Percentiles rank a stretch among this genome's conserved stretches.
Conservation (phyloP, 2,797 vertebrate genomes). For the Amniataba percoides region DNA sequence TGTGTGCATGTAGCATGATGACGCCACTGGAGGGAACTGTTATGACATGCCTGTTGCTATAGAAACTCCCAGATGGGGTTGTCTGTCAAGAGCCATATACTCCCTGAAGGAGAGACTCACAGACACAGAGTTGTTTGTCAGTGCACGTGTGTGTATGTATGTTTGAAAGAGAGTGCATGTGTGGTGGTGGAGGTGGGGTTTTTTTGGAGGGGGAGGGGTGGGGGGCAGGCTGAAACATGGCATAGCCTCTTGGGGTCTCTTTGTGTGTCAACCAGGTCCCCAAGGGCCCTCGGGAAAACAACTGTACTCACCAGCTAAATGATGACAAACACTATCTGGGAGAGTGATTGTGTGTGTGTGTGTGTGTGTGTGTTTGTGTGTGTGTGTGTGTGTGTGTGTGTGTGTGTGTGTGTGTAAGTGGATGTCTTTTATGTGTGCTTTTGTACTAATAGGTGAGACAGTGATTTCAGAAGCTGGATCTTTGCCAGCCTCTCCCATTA, state of each 20-base stretch:
- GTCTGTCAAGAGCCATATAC: slow-evolving; percentile 57
- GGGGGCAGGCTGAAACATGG: slow-evolving; percentile 70
- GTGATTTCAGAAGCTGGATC: slow-evolving; percentile 7
- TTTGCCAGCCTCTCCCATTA: not conserved
- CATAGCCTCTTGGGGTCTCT: slow-evolving; percentile 45
- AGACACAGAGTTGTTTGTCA: slow-evolving; percentile 54
- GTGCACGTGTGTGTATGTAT: slow-evolving; percentile 22
- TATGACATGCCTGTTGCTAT: slow-evolving; percentile 79
- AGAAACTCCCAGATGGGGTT: slow-evolving; percentile 58
- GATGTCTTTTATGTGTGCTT: slow-evolving; percentile 2
- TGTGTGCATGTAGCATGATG: slow-evolving; percentile 36
- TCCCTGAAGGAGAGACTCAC: slow-evolving; percentile 45
- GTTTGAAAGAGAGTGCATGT: too few species aligned
- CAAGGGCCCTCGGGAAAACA: slow-evolving; percentile 67
- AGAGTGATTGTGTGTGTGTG: slow-evolving; percentile 9
- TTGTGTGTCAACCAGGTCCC: slow-evolving; percentile 64
- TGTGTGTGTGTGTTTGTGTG: slow-evolving; percentile 14
- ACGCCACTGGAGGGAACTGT: slow-evolving; percentile 62
- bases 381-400: slow-evolving; percentile 13
- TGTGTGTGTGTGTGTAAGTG: slow-evolving; percentile 16
- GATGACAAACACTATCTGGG: slow-evolving; percentile 66
- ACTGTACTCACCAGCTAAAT: slow-evolving; percentile 73
- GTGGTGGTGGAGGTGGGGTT: too few species aligned
- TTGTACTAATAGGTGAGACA: slow-evolving; percentile 6
- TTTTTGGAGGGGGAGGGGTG: too few species aligned